Evolutionary conservation across 2,797 vertebrate genomes (phyloP).

Genomic region (Champsocephalus gunnari): DNA sequence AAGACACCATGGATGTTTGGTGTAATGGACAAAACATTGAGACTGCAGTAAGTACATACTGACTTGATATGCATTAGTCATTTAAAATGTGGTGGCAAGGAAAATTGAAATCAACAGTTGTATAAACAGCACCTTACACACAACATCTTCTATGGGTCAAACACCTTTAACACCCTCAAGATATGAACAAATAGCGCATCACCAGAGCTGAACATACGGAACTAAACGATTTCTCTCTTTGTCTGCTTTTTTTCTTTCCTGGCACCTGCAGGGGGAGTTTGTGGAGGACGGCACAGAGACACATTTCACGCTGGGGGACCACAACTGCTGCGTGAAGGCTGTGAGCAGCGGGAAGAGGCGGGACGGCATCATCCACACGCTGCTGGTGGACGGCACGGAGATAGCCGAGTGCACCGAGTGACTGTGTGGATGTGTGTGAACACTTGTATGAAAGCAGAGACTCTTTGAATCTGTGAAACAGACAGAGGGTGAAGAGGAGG

Average conservation of each 20-base stretch:
- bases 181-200: neutral
- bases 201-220: neutral
- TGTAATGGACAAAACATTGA: slow-evolving; percentile 96
- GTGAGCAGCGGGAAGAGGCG: slow-evolving; percentile 95
- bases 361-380: slow-evolving; percentile 95
- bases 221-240: neutral
- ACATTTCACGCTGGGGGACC: slow-evolving; percentile 91
- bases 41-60: slow-evolving; percentile 89
- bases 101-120: too few relatives aligned
- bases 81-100: neutral
- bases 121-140: neutral
- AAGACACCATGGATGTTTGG: slow-evolving; percentile 99
- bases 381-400: slow-evolving; percentile 92
- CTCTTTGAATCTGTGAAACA: slow-evolving; percentile 1
- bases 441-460: slow-evolving; percentile 5
- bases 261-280: slow-evolving; percentile 91
- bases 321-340: slow-evolving; percentile 95
- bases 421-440: slow-evolving; percentile 63
- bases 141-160: neutral
- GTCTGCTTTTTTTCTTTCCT: neutral
- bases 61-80: too few relatives aligned
- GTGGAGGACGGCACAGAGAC: slow-evolving; percentile 98
- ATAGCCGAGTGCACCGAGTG: slow-evolving; percentile 89
- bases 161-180: neutral
- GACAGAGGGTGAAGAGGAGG: neutral